Base-by-base conservation (phyloP, 1,140 invertebrate genomes). In the Linepithema humile region DNA sequence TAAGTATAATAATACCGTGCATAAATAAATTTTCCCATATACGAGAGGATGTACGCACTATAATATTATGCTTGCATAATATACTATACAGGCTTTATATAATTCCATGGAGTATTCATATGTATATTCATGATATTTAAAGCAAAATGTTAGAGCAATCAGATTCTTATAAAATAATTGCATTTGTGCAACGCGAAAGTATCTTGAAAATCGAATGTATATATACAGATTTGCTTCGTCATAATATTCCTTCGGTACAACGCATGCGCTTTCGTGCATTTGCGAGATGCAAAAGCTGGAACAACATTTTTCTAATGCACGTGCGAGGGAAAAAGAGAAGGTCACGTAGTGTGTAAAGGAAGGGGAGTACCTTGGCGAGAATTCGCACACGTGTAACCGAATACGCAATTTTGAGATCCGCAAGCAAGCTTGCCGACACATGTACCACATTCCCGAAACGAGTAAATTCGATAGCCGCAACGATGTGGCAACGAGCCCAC, bases 401-500 rank as follows among this genome's bases (percentile, higher is more conserved):
- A 1, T 45, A 40, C 26, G 29, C 32, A n/a, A 48, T 77, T 64
- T 75, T 48, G 23, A 62, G 17, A 29, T 75, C n/a, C 26, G 29
- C 59, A 40, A 64, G 35, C 35, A 64, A n/a, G 35, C 35, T 38
- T 40, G 23, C 35, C 62, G 15, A 64, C 26, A 40, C 50, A 17
- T 38, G 38, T 23, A 9, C 15, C 29, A 40, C 57, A 75, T n/a
- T n/a, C 20, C n/a, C 17, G 17, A 23, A 43, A 70, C n/a, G 32
- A 82, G 50, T 59, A 82, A 82, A 82, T 73, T 73, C 53, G 43
- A 74, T 74, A 82, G 78, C 69, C 67, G n/a, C 48, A 80, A 80
- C 48, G 35, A 70, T 70, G 75, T 40, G 48, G 35, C 29, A 43
- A 69, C 20, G 40, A 74, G 38, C 38, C 23, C 72, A 59, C 23